Percentiles rank a stretch among this genome's conserved stretches.
Evolutionary conservation across 2,888 invertebrate genomes (phyloP).

Genomic region (Acleris laterana): DNA sequence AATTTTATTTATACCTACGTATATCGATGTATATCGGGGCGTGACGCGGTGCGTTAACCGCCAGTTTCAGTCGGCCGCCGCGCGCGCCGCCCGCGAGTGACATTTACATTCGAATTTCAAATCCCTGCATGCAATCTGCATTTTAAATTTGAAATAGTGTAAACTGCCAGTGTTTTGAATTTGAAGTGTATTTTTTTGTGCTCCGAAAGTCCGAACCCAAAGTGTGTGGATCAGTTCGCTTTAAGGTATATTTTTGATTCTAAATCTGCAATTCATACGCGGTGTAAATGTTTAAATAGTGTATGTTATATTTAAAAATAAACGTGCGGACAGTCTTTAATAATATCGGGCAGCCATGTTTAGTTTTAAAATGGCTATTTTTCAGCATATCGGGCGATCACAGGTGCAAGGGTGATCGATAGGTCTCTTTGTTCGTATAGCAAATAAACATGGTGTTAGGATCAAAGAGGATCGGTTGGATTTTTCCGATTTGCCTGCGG

Average conservation of each 20-base stretch:
- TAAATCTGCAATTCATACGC: slow-evolving; percentile 26
- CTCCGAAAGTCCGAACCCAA: slow-evolving; percentile 3
- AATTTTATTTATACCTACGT: slow-evolving; percentile 37
- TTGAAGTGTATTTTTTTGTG: slow-evolving; percentile 31
- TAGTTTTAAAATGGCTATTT: slow-evolving; percentile 12
- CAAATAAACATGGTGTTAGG: slow-evolving; percentile 24
- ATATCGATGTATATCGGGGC: slow-evolving; percentile 27
- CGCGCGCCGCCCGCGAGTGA: slow-evolving; percentile 34
- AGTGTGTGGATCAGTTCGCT: slow-evolving; percentile 24
- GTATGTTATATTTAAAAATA: slow-evolving; percentile 37
- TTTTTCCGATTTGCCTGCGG: slow-evolving; percentile 21
- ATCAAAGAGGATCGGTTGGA: slow-evolving; percentile 20
- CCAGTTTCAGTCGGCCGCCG: slow-evolving; percentile 30
- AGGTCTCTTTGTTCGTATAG: slow-evolving; percentile 31
- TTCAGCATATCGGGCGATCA: background rate
- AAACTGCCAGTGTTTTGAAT: slow-evolving; percentile 37
- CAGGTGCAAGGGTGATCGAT: slow-evolving; percentile 10
- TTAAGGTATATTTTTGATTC: slow-evolving; percentile 28
- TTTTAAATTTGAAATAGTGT: slow-evolving; percentile 35
- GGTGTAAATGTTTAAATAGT: slow-evolving; percentile 28
- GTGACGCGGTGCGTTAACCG: slow-evolving; percentile 26
- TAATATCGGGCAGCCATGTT: slow-evolving; percentile 18
- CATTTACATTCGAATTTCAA: slow-evolving; percentile 28
- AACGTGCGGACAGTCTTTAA: slow-evolving; percentile 24
- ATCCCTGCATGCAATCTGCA: slow-evolving; percentile 27